These are phyloP conservation scores for Menidia menidia DNA, from an alignment of 2,797 vertebrate species.

Conservation along the genomic window DNA sequence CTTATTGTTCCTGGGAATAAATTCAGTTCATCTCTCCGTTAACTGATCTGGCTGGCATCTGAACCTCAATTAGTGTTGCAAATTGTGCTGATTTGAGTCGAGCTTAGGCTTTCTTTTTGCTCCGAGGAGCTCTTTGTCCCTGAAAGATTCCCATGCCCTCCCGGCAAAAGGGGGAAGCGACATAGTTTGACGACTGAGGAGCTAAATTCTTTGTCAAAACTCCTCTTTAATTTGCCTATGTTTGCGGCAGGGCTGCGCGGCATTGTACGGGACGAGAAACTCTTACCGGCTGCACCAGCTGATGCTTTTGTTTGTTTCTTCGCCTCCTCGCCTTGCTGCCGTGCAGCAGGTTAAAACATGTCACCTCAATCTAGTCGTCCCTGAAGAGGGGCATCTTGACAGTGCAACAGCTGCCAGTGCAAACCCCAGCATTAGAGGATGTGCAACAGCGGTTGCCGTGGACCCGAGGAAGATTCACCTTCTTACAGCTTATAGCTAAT, in stretches of 20 bases:
- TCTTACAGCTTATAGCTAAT: not conserved
- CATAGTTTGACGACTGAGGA: constrained; percentile 63
- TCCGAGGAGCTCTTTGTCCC: constrained; percentile 62
- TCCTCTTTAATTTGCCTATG: constrained; percentile 74
- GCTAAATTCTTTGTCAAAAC: constrained; percentile 74
- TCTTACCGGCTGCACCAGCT: constrained; percentile 73
- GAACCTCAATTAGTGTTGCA: constrained; percentile 53
- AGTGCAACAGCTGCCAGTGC: constrained; percentile 36
- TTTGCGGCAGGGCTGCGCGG: constrained; percentile 61
- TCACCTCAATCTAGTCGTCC: constrained; percentile 36
- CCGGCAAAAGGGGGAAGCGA: constrained; percentile 44
- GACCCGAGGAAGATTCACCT: constrained; percentile 17
- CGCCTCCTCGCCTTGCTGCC: constrained; percentile 36
- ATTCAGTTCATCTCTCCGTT: constrained; percentile 44
- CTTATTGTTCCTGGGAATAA: constrained; percentile 17
- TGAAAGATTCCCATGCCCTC: constrained; percentile 71
- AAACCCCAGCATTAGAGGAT: constrained; percentile 12
- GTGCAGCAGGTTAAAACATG: constrained; percentile 66
- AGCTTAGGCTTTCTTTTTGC: constrained; percentile 51
- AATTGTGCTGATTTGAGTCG: constrained; percentile 61
- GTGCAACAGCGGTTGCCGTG: constrained; percentile 14
- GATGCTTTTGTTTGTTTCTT: constrained; percentile 54
- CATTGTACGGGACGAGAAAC: constrained; percentile 61
- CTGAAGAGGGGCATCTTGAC: constrained; percentile 43
- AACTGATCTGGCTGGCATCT: constrained; percentile 50